These are phyloP conservation scores for Cynodonichthys magdalenae DNA, from an alignment of 2,797 vertebrate genomes.

Conservation along the genomic window DNA sequence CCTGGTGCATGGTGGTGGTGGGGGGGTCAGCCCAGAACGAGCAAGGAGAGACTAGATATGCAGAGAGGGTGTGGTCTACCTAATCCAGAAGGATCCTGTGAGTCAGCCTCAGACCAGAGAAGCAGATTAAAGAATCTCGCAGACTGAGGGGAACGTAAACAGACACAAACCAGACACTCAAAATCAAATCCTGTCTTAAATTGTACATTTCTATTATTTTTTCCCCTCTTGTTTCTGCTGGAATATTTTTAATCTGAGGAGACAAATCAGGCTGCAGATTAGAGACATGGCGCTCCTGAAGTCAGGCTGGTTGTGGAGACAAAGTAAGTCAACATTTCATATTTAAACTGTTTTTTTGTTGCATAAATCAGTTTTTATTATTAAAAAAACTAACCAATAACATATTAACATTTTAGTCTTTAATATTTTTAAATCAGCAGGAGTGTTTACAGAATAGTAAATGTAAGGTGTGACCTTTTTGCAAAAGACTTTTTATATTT, in stretches of 20 bases:
- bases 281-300: constrained; percentile 77
- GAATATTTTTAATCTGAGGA: constrained; percentile 1
- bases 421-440: too few relatives aligned
- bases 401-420: too few relatives aligned
- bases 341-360: background rate
- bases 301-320: constrained; percentile 85
- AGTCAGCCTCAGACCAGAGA: constrained; percentile 47
- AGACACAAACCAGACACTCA: constrained; percentile 1
- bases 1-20: background rate
- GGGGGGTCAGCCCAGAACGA: too few relatives aligned
- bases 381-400: too few relatives aligned
- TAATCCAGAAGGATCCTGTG: constrained; percentile 80
- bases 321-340: constrained; percentile 73
- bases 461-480: too few relatives aligned
- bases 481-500: too few relatives aligned
- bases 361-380: too few relatives aligned
- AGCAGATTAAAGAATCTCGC: constrained; percentile 50
- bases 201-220: background rate
- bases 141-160: constrained; percentile 39
- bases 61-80: constrained; percentile 32
- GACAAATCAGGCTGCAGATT: background rate
- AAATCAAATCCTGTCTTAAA: background rate
- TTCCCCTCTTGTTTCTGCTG: background rate
- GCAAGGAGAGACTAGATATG: background rate
- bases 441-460: too few relatives aligned